These are phyloP conservation scores for Lethenteron reissneri DNA, from an alignment of 2,113 vertebrate genomes.

Conservation along the genomic window DNA sequence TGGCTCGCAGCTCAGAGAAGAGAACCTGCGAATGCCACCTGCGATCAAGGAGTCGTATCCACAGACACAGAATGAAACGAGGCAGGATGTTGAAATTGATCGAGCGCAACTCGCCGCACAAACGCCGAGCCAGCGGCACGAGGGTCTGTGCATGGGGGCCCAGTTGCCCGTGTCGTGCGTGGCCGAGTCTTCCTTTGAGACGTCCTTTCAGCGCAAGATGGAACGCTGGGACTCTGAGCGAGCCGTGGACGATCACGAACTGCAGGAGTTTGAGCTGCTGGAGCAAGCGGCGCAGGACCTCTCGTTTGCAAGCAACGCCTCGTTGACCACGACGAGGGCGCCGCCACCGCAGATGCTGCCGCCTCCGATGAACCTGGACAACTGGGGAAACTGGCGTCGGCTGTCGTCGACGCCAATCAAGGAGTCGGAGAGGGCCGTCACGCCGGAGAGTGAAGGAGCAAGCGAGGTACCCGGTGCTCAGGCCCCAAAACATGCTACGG, in stretches of 20 bases:
- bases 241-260: not conserved
- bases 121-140: no score
- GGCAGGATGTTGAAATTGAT: no score
- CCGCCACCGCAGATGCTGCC: not conserved
- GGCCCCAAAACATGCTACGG: no score
- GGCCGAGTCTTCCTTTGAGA: not conserved
- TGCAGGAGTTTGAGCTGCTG: conserved; percentile 4
- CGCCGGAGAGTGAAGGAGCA: not conserved
- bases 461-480: not conserved
- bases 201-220: conserved; percentile 1
- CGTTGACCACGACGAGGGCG: not conserved
- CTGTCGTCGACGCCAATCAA: not conserved
- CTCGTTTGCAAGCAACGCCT: conserved; percentile 3
- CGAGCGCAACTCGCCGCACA: no score
- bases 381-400: not conserved
- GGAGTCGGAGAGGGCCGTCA: not conserved
- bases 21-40: no score
- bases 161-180: not conserved
- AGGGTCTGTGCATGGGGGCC: no score
- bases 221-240: not conserved
- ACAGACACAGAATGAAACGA: no score
- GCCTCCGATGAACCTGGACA: not conserved
- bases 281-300: conserved; percentile 1
- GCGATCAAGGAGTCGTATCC: no score
- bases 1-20: no score